Conservation (phyloP, 2,888 invertebrate species). For the Allacma fusca region DNA sequence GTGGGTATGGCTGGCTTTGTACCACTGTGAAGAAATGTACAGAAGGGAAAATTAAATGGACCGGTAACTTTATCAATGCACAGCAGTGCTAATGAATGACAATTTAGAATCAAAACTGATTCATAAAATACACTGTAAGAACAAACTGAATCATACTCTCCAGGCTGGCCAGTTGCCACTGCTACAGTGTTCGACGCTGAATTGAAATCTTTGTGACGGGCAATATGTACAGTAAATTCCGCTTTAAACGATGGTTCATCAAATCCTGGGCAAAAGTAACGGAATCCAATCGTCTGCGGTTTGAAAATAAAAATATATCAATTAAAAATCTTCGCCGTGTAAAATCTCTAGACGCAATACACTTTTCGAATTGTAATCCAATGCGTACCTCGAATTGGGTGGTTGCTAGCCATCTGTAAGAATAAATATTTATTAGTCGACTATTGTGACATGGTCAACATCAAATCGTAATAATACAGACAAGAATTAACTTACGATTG, state of each 20-base stretch:
- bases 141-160: not conserved
- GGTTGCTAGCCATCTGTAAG: constrained; percentile 49
- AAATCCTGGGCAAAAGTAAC: constrained; percentile 51
- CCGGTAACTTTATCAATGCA: too few relatives aligned
- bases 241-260: constrained; percentile 54
- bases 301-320: not conserved
- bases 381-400: constrained; percentile 55
- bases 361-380: constrained; percentile 44
- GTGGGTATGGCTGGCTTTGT: not conserved
- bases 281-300: constrained; percentile 21
- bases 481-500: too few relatives aligned
- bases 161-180: not conserved
- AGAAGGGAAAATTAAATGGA: too few relatives aligned
- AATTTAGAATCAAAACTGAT: too few relatives aligned
- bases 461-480: too few relatives aligned
- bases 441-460: too few relatives aligned
- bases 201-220: constrained; percentile 43
- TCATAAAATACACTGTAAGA: too few relatives aligned
- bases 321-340: too few relatives aligned
- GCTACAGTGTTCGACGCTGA: constrained; percentile 27
- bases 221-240: constrained; percentile 47
- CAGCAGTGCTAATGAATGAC: too few relatives aligned
- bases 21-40: not conserved
- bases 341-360: too few relatives aligned
- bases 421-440: not conserved